Evolutionary conservation across 2,888 invertebrate genomes (phyloP).

Genomic region (Heliconius cydno): DNA sequence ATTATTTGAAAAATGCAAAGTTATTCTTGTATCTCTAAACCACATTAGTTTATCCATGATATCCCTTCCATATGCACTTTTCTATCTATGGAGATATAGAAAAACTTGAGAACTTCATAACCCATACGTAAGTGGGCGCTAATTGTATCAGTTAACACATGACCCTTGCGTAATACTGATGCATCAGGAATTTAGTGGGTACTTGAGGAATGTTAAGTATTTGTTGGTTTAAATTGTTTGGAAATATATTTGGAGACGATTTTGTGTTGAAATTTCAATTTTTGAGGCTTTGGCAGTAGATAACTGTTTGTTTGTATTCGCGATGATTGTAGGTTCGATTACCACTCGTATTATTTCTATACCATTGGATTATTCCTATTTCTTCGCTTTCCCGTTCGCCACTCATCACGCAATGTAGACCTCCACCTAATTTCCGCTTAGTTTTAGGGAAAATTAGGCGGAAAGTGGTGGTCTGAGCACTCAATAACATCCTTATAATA

Average conservation of each 20-base stretch:
- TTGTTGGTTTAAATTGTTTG: not conserved
- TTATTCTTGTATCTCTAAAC: not conserved
- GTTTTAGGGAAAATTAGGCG: too few relatives aligned
- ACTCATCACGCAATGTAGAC: too few relatives aligned
- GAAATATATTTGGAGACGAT: not conserved
- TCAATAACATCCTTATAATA: not conserved
- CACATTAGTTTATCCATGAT: not conserved
- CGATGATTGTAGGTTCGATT: not conserved
- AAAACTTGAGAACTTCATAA: constrained; percentile 39
- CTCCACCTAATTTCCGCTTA: too few relatives aligned
- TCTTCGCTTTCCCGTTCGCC: too few relatives aligned
- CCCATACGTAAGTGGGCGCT: constrained; percentile 45
- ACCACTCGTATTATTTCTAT: too few relatives aligned
- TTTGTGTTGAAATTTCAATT: not conserved
- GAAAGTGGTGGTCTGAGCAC: not conserved
- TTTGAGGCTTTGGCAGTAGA: not conserved
- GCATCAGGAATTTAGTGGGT: constrained; percentile 8
- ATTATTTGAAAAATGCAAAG: too few relatives aligned
- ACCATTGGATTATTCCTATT: too few relatives aligned
- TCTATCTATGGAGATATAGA: constrained; percentile 2
- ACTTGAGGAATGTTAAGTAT: constrained; percentile 20
- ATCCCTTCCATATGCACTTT: not conserved
- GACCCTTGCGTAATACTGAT: constrained; percentile 20
- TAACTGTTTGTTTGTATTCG: not conserved
- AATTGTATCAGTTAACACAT: constrained; percentile 44